Evolutionary conservation across 2,888 invertebrate genomes (phyloP).

Genomic region (Steinernema scapterisci): DNA sequence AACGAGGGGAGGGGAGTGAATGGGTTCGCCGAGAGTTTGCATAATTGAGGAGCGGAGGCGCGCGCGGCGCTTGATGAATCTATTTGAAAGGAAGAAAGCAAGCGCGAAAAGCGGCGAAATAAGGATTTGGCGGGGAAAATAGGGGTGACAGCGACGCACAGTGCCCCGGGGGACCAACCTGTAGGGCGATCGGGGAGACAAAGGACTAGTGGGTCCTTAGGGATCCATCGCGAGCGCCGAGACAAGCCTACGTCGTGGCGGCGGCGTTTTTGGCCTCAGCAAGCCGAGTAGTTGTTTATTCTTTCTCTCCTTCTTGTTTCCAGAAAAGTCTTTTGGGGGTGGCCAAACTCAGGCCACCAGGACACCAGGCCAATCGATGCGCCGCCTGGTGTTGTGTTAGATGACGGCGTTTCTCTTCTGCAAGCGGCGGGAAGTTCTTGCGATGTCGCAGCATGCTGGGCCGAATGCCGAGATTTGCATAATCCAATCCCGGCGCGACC

Average conservation of each 20-base stretch:
- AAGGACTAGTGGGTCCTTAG: slow-evolving; percentile 7
- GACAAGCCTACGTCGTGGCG: not conserved
- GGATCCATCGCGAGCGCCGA: not conserved
- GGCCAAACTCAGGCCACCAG: slow-evolving; percentile 23
- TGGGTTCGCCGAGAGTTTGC: not conserved
- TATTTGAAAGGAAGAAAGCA: not conserved
- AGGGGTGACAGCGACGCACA: not conserved
- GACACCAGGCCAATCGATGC: slow-evolving; percentile 5
- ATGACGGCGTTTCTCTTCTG: slow-evolving; percentile 14
- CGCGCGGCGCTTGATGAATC: slow-evolving; percentile 1
- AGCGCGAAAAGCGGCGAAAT: not conserved
- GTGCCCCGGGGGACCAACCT: slow-evolving; percentile 10
- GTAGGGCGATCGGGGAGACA: slow-evolving; percentile 13
- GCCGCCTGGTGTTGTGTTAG: slow-evolving; percentile 2
- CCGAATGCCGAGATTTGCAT: slow-evolving; percentile 26
- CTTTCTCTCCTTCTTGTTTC: slow-evolving; percentile 26
- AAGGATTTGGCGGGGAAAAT: not conserved
- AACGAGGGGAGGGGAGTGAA: not conserved
- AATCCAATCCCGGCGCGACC: slow-evolving; percentile 16
- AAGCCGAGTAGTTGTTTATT: slow-evolving; percentile 21
- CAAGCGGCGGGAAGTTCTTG: slow-evolving; percentile 2
- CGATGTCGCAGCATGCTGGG: slow-evolving; percentile 1
- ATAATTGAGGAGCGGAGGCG: not conserved
- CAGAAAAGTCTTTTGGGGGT: slow-evolving; percentile 31
- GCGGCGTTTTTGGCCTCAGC: slow-evolving; percentile 16